Base-by-base conservation (phyloP, 2,797 vertebrate species). In the Cyclura pinguis region DNA sequence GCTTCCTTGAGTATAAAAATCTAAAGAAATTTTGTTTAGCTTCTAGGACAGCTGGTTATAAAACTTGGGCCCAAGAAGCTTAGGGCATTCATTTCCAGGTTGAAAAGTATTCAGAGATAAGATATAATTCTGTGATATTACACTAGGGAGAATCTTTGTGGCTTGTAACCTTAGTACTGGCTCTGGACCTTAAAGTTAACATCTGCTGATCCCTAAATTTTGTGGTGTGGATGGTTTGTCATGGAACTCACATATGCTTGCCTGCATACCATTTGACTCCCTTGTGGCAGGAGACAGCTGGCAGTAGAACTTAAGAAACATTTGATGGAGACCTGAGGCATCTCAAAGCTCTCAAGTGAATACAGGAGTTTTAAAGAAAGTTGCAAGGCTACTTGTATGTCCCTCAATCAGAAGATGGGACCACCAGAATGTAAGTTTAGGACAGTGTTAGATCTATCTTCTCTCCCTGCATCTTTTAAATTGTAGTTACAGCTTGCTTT, bases 291-390 rank as follows among this genome's bases (percentile, higher is more conserved):
- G 27, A 85, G 88, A 64, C 47, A 85, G 55, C 69, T 85, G 67
- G 67, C 67, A 9, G 12, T 42, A 52, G 35, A 64, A 62, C 18
- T 59, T 50, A 8, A 22, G 77, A 50, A 38, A 57, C 42, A n/a
- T 42, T 77, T 74, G 87, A 55, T 57, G 27, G 42, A 69, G 80
- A 29, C 35, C 29, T 69, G 57, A 83, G 14, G 73, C 80, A 67
- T 62, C 69, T 47, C 50, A 52, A 50, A 32, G 42, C 52, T 35
- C 47, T 57, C 59, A 80, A 29, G 9, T 78, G 59, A 73, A 59
- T 22, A 59, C n/a, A 62, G 62, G n/a, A 35, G 69, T 91, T 82
- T 32, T 84, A 57, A 29, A 88, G 42, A 32, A 83, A 77, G 74
- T 13, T 85, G 69, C 73, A 8, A 83, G 59, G 18, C 69, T 84